Evolutionary conservation across 1,140 invertebrate genomes (phyloP), one percentile per base, ranked within the genome.

Genomic region (Lepidotrigona ventralis): DNA sequence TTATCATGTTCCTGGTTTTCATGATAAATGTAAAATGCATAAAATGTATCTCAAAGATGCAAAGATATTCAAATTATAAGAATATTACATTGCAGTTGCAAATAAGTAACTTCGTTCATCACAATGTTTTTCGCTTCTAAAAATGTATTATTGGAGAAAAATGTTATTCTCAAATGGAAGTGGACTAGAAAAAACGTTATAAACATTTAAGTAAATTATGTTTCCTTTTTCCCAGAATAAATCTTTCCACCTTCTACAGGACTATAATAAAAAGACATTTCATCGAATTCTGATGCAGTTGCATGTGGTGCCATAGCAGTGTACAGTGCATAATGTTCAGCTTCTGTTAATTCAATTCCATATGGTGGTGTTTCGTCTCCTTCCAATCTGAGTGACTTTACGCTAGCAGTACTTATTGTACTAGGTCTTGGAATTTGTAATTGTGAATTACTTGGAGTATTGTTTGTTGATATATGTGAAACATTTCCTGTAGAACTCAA

Each of bases 291-390:
- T 15, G 97, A 98, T 26, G 95, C 96, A 1, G 97, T 98, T 8
- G 97, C 97, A 91, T 96, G 96, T 19, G 97, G 97, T 14, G 97
- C 97, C 90, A 98, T 95, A 60, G 96, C 96, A 83, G 97, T 98
- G 85, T 98, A 98, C 69, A 98, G 91, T 63, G 97, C 97, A 92
- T 97, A 98, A 92, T 98, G 96, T 91, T 98, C 97, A 3, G 97
- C 97, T 85, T 98, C 97, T 5, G 97, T 98, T 26, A 98, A 91
- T 83, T 97, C 96, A 56, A 95, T 87, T 9, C 90, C 93, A 63
- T 93, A 91, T 15, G 91, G 86, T 2, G 93, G 91, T n/a, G 92
- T 91, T 58, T 88, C 91, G n/a, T 94, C 90, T 11, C 90, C 90
- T 9, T 92, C 88, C 21, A 88, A 79, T 39, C 53, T 90, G 33